Evolutionary conservation across 2,113 vertebrate species (phyloP), one percentile per base, ranked within the genome.

Genomic region (Phaethon lepturus): DNA sequence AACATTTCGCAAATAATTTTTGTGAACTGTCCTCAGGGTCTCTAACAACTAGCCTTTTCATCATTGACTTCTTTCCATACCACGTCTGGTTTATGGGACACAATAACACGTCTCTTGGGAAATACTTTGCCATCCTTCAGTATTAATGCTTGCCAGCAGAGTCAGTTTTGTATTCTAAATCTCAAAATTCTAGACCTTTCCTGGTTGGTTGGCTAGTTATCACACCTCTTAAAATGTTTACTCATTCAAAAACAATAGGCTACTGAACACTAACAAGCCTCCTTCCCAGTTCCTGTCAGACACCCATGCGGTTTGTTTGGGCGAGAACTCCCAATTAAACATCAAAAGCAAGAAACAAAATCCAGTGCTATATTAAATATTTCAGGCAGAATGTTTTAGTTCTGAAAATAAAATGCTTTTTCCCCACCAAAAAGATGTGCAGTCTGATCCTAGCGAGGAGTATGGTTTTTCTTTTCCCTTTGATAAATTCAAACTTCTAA

Each of bases 1-100:
- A 96, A 86, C 49, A 93, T 95, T 90, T 81, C 66, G 60, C 42
- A 47, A 71, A 66, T 29, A 47, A 76, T 82, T 90, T 95, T 89
- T 86, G 45, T 76, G 26, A 96, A 63, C 23, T 1, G 2, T 19
- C 63, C 42, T 80, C 28, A 33, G 78, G 58, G 45, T 95, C 26
- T 92, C 3, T 84, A 85, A 90, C 47, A 26, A 75, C 14, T 8
- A 63, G 24, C 50, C 53, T 91, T 88, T 79, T 68, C 56, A 76
- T 88, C 80, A 62, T 42, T 83, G 60, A 18, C 56, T 86, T 59
- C 35, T 78, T 35, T 69, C 78, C 40, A 25, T 73, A 90, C 13
- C n/a, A 29, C 22, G 11, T 73, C n/a, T 75, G 22, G n/a, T 90
- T 67, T 88, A 71, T 45, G 20, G 78, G 63, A 64, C 47, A 79